Evolutionary conservation across 2,888 invertebrate species (phyloP), one percentile per base, ranked within the genome.

Genomic region (Ornithoptera priamus): DNA sequence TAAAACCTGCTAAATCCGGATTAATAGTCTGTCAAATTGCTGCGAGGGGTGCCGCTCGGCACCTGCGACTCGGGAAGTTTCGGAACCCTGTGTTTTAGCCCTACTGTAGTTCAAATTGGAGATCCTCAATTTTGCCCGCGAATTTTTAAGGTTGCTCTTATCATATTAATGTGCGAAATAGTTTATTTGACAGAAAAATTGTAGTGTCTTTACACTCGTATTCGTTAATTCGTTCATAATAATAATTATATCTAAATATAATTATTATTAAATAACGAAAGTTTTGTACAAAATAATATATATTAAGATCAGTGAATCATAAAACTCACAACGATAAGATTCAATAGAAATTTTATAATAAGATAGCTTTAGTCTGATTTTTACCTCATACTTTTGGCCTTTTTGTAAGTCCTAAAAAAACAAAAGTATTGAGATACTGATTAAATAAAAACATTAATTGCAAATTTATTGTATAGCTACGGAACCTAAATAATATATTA

Each of bases 21-120:
- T 91, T 90, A 92, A 92, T 92, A 86, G 92, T 92, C 90, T 89
- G 90, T 90, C 90, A 90, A 89, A 90, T 90, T 85, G 86, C 78
- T 85, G 85, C 81, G 75, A 75, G 89, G 88, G 89, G 82, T 79
- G 84, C 81, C 74, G 50, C 65, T 63, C 72, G 74, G 77, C 91
- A 90, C 91, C 91, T 91, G 91, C 80, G 86, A 73, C 85, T 78
- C 75, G 73, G 65, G 66, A 73, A 70, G 70, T 70, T 67, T 70
- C 46, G 71, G 64, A 68, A 62, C 76, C 77, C 75, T 75, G 70
- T 74, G 73, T 74, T 75, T 73, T 71, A 62, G 71, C 73, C 72
- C 73, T 65, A 75, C 74, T 75, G 76, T 78, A 76, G 72, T 74
- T 78, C 75, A 77, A 75, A 75, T 77, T 74, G 68, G 72, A 72